These are phyloP conservation scores for Drosophila cracens DNA, from an alignment of 2,888 invertebrate species.

Conservation along the genomic window DNA sequence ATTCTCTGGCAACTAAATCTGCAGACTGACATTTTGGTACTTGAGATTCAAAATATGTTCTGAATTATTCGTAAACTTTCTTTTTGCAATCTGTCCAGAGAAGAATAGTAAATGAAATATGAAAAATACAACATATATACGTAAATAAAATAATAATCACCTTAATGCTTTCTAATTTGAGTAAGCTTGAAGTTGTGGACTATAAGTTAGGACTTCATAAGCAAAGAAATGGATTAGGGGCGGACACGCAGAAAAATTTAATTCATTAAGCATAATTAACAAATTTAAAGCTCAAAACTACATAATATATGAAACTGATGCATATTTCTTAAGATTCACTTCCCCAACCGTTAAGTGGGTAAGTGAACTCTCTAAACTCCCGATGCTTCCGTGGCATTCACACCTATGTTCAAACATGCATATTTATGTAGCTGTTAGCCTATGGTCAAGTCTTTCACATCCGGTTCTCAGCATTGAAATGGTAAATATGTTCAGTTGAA, in stretches of 20 bases:
- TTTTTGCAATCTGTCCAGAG: background rate
- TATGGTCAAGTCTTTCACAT: constrained; percentile 60
- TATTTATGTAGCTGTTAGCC: constrained; percentile 11
- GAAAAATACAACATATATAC: background rate
- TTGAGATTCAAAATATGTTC: background rate
- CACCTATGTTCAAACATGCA: constrained; percentile 24
- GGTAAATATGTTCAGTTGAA: constrained; percentile 69
- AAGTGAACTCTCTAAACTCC: constrained; percentile 16
- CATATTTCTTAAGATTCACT: constrained; percentile 23
- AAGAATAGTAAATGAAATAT: background rate
- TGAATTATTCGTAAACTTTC: background rate
- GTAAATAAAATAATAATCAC: background rate
- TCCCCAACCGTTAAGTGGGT: constrained; percentile 25
- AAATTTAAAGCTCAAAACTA: constrained; percentile 2
- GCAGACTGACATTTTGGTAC: background rate
- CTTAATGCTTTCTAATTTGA: background rate
- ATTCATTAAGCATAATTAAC: constrained; percentile 6
- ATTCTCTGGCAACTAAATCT: background rate
- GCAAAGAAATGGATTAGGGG: background rate
- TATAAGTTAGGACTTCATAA: background rate
- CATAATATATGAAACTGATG: background rate
- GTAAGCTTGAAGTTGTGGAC: background rate
- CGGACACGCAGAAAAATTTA: no score
- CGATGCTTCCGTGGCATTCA: constrained; percentile 44
- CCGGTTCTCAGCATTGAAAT: constrained; percentile 72